A percentile compares a stretch with the other conserved stretches of the same genome.
These are phyloP conservation scores for Lingula anatina DNA, from an alignment of 2,888 invertebrate species.

Conservation along the genomic window DNA sequence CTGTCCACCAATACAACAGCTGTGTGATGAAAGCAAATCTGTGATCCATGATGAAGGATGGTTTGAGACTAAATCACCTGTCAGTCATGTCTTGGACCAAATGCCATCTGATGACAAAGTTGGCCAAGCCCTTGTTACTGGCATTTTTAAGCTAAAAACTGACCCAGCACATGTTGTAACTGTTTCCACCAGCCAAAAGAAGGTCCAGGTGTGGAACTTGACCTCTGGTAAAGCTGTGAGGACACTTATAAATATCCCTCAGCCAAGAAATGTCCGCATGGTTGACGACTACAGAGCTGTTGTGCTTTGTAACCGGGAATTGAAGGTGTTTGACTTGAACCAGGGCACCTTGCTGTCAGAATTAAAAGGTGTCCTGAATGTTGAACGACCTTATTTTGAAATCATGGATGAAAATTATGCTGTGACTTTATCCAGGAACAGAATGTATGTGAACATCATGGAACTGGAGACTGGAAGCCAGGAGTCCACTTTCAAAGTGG, in stretches of 20 bases:
- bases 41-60: too few species aligned
- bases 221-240: constrained; percentile 61
- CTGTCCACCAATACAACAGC: too few species aligned
- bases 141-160: too few species aligned
- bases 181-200: constrained; percentile 68
- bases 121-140: too few species aligned
- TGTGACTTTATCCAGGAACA: constrained; percentile 77
- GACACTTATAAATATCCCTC: constrained; percentile 67
- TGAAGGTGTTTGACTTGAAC: too few species aligned
- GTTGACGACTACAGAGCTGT: constrained; percentile 68
- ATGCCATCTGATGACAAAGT: too few species aligned
- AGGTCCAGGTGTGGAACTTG: constrained; percentile 79
- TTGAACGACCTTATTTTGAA: constrained; percentile 86
- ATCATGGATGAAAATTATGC: constrained; percentile 74
- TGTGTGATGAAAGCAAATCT: too few species aligned
- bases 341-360: constrained; percentile 68
- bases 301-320: constrained; percentile 75
- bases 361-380: constrained; percentile 78
- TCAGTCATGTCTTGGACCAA: too few species aligned
- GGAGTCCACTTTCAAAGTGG: constrained; percentile 77
- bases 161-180: constrained; percentile 71
- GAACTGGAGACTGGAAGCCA: constrained; percentile 76
- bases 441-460: too few species aligned
- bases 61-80: too few species aligned
- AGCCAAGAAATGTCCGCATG: constrained; percentile 73